A percentile compares a stretch with the other conserved stretches of the same genome.
phyloP scores from a whole-genome alignment of 2,888 invertebrate species.

The Choreutis nemorana region DNA sequence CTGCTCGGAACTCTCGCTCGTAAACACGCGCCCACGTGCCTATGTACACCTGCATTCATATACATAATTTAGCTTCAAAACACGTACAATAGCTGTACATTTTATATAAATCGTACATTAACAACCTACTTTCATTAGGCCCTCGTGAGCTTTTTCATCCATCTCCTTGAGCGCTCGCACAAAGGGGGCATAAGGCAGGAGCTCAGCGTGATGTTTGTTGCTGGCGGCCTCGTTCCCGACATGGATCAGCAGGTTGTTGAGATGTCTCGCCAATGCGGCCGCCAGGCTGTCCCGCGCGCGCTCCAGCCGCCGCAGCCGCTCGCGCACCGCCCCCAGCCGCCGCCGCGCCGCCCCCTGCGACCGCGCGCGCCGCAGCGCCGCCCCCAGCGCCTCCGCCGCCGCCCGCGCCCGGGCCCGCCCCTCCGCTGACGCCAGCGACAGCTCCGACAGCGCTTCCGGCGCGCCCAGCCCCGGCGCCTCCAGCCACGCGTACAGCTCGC shows the following conservation, averaged over 20 bases:
- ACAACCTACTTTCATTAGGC: constrained; percentile 75
- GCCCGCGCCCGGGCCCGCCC: constrained; percentile 38
- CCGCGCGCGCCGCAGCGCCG: constrained; percentile 21
- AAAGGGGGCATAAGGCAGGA: constrained; percentile 86
- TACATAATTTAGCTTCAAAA: too few species aligned
- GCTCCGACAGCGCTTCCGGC: constrained; percentile 35
- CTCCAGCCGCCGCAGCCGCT: constrained; percentile 32
- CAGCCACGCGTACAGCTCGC: constrained; percentile 56
- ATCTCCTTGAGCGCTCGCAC: constrained; percentile 92
- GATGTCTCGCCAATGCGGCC: constrained; percentile 83
- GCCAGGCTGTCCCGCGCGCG: constrained; percentile 57
- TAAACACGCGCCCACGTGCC: constrained; percentile 86
- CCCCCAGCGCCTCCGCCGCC: constrained; percentile 18
- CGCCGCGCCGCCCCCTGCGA: constrained; percentile 21
- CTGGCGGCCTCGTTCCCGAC: constrained; percentile 71
- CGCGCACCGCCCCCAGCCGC: constrained; percentile 34
- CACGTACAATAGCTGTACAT: too few species aligned
- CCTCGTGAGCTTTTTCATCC: constrained; percentile 83
- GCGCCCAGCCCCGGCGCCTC: constrained; percentile 38
- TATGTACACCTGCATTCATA: constrained; percentile 79
- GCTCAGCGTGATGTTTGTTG: constrained; percentile 86
- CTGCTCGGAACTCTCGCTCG: constrained; percentile 82
- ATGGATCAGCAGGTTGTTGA: constrained; percentile 95
- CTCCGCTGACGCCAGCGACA: constrained; percentile 26
- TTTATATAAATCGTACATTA: too few species aligned